Percentiles rank a stretch among this genome's conserved stretches.
These are phyloP conservation scores for Seriola dumerili DNA, from an alignment of 2,113 vertebrate species.

Conservation along the genomic window DNA sequence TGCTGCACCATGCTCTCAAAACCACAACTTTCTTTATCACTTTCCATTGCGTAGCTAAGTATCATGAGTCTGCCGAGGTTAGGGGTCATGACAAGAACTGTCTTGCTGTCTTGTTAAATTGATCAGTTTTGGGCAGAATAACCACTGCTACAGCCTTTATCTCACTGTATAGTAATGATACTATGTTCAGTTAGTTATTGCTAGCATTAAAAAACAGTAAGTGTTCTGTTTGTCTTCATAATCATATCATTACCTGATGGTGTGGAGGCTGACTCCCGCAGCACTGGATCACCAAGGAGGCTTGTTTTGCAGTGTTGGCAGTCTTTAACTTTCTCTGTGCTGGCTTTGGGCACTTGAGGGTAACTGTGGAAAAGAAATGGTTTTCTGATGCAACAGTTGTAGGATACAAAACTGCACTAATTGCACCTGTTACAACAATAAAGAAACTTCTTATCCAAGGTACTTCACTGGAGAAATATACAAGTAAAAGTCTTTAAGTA, in stretches of 20 bases:
- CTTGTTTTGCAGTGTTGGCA: slow-evolving; percentile 59
- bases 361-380: slow-evolving; percentile 49
- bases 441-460: background rate
- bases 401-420: background rate
- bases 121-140: background rate
- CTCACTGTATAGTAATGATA: background rate
- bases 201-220: background rate
- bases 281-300: slow-evolving; percentile 32
- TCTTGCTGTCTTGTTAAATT: slow-evolving; percentile 23
- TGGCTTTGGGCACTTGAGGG: slow-evolving; percentile 26
- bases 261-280: slow-evolving; percentile 51
- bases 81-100: slow-evolving; percentile 61
- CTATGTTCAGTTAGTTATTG: background rate
- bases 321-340: slow-evolving; percentile 27
- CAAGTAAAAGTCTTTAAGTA: background rate
- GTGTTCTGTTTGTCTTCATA: background rate
- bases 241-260: slow-evolving; percentile 67
- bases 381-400: background rate
- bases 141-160: background rate
- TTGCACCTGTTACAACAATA: background rate
- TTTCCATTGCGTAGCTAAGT: slow-evolving; percentile 73
- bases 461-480: background rate
- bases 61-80: slow-evolving; percentile 53
- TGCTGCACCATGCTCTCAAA: slow-evolving; percentile 78
- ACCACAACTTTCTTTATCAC: slow-evolving; percentile 79